Percentiles rank a stretch among this genome's conserved stretches.
These are phyloP conservation scores for Donacobius atricapilla DNA, from an alignment of 2,113 vertebrate species.

Conservation along the genomic window DNA sequence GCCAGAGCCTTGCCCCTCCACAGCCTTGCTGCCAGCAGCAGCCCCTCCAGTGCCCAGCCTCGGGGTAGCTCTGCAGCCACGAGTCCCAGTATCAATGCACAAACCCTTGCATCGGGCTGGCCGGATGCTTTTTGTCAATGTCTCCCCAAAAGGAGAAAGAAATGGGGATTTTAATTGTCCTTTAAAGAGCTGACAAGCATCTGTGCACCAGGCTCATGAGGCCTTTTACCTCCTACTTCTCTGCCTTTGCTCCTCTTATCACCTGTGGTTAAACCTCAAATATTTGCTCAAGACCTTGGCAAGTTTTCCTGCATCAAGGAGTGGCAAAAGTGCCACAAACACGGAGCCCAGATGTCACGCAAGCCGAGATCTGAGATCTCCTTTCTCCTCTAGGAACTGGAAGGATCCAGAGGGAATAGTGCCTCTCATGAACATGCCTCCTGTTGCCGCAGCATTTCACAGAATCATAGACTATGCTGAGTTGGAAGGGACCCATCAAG, in stretches of 20 bases:
- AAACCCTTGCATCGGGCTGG: background rate
- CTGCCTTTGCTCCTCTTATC: constrained; percentile 19
- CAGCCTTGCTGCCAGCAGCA: background rate
- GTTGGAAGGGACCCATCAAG: background rate
- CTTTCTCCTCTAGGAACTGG: background rate
- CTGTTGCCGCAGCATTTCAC: background rate
- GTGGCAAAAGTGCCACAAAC: background rate
- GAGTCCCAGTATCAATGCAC: accelerated
- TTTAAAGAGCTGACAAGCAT: background rate
- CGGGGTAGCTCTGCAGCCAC: accelerated
- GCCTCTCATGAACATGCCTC: accelerated
- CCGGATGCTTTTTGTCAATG: background rate
- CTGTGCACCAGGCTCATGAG: background rate
- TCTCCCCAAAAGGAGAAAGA: background rate
- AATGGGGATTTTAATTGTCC: background rate
- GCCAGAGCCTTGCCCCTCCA: background rate
- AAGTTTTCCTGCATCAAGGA: background rate
- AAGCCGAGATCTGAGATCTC: background rate
- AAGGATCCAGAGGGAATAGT: background rate
- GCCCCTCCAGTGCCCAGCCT: background rate
- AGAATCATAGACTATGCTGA: background rate
- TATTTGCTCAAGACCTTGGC: constrained; percentile 45
- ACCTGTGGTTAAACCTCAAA: constrained; percentile 36
- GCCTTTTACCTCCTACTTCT: background rate
- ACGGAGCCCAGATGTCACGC: background rate